These are phyloP conservation scores for Carassius carassius DNA, from an alignment of 2,113 vertebrate genomes.

Conservation along the genomic window DNA sequence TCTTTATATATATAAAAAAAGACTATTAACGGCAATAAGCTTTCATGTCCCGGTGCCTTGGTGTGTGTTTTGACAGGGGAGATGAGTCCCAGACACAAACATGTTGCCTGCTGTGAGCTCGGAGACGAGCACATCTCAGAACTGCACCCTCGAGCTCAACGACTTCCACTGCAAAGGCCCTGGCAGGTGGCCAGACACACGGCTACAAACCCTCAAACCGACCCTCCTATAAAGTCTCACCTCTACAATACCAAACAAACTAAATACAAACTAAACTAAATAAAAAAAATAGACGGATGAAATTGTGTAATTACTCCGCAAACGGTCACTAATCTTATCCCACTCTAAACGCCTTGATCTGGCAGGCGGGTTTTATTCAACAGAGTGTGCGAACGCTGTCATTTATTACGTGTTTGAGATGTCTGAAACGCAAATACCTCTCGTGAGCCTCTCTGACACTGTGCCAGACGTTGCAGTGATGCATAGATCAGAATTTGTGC, in stretches of 20 bases:
- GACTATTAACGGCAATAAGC: conserved; percentile 55
- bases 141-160: background rate
- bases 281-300: background rate
- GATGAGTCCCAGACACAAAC: conserved; percentile 59
- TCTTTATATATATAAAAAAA: conserved; percentile 51
- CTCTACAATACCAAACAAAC: conserved; percentile 7
- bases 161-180: background rate
- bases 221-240: background rate
- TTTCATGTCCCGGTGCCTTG: conserved; percentile 59
- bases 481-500: background rate
- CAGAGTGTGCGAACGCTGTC: background rate
- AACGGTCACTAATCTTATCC: conserved; percentile 9
- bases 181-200: background rate
- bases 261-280: too few relatives aligned
- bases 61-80: conserved; percentile 38
- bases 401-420: conserved; percentile 5
- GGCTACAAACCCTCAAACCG: background rate
- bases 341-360: background rate
- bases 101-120: conserved; percentile 48
- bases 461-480: background rate
- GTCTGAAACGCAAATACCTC: conserved; percentile 17
- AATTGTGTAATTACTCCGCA: background rate
- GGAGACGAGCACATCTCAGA: conserved; percentile 37
- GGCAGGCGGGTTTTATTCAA: background rate
- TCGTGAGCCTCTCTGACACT: conserved; percentile 12